A percentile compares a stretch with the other conserved stretches of the same genome.
Conservation (phyloP, 2,888 invertebrate species). For the Monopis laevigella region DNA sequence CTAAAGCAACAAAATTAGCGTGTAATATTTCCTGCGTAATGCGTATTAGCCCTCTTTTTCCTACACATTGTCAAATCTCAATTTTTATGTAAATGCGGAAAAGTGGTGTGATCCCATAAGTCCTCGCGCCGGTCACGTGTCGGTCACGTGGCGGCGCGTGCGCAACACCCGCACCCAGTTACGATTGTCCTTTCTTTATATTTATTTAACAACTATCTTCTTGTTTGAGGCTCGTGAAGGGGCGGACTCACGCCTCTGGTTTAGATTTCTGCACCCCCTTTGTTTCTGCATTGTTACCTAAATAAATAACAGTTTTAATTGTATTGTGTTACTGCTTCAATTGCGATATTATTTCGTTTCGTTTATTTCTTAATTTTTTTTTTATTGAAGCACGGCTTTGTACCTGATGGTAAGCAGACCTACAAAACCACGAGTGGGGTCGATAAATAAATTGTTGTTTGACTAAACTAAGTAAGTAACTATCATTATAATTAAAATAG, state of each 20-base stretch:
- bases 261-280: constrained; percentile 46
- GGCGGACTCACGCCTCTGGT: constrained; percentile 37
- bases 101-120: constrained; percentile 20
- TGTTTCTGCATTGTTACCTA: constrained; percentile 21
- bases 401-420: too few relatives aligned
- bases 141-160: constrained; percentile 38
- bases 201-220: constrained; percentile 60
- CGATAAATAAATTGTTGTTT: too few relatives aligned
- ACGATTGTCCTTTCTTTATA: constrained; percentile 31
- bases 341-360: too few relatives aligned
- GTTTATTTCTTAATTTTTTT: too few relatives aligned
- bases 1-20: constrained; percentile 61
- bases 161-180: constrained; percentile 20
- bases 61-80: constrained; percentile 31
- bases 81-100: constrained; percentile 12
- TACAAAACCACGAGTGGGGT: too few relatives aligned
- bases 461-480: too few relatives aligned
- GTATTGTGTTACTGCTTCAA: constrained; percentile 2
- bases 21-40: constrained; percentile 55
- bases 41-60: constrained; percentile 49
- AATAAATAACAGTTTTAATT: constrained; percentile 9
- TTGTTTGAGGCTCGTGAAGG: constrained; percentile 45
- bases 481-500: too few relatives aligned
- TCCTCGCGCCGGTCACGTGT: constrained; percentile 36
- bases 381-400: too few relatives aligned